A percentile compares a stretch with the other conserved stretches of the same genome.
Evolutionary conservation across 2,888 invertebrate species (phyloP).

Genomic region (Phrixothrix hirtus): DNA sequence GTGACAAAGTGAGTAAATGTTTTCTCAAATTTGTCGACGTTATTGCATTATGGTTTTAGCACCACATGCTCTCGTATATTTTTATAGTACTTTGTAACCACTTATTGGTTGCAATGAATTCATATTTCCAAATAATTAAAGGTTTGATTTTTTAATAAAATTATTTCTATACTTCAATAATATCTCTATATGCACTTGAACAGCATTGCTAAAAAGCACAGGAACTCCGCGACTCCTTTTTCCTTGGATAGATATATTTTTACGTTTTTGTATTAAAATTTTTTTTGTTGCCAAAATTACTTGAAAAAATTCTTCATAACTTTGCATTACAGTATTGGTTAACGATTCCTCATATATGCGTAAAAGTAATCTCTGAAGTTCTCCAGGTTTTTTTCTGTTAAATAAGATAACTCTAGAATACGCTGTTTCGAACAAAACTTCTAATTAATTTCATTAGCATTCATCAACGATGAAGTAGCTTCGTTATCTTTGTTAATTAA

Average conservation of each 20-base stretch:
- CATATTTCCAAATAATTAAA: constrained; percentile 30
- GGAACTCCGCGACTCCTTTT: constrained; percentile 25
- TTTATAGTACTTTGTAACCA: constrained; percentile 20
- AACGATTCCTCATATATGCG: constrained; percentile 8
- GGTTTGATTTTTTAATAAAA: neutral
- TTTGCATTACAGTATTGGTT: neutral
- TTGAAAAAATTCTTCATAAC: constrained; percentile 4
- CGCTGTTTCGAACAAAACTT: constrained; percentile 21
- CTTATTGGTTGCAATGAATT: constrained; percentile 18
- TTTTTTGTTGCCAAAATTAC: constrained; percentile 2
- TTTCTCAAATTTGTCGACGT: constrained; percentile 35
- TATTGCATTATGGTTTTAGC: constrained; percentile 28
- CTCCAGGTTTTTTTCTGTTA: constrained; percentile 27
- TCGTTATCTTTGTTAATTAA: constrained; percentile 10
- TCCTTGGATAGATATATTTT: constrained; percentile 11
- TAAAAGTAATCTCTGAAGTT: constrained; percentile 20
- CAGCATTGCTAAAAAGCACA: constrained; percentile 18
- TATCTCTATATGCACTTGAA: constrained; percentile 9
- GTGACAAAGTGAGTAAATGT: constrained; percentile 36
- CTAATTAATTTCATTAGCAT: constrained; percentile 19
- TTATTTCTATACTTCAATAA: neutral
- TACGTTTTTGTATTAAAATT: constrained; percentile 9
- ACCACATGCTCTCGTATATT: constrained; percentile 31
- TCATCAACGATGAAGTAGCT: neutral
- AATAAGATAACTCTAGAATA: no score